Percentiles rank a stretch among this genome's conserved stretches.
These are phyloP conservation scores for Leptopilina boulardi DNA, from an alignment of 1,140 invertebrate genomes.

Conservation along the genomic window DNA sequence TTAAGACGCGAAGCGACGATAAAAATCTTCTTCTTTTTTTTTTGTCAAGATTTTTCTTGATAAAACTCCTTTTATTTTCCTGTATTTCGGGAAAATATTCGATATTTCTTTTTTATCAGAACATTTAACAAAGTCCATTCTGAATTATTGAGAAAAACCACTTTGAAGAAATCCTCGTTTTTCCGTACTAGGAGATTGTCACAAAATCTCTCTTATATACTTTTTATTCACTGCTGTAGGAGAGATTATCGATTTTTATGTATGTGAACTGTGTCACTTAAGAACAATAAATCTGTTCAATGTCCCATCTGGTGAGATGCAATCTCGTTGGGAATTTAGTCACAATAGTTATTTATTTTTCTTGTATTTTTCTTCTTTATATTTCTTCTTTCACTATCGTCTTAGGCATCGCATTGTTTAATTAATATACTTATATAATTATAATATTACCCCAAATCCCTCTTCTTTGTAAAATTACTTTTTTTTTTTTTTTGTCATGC, in stretches of 20 bases:
- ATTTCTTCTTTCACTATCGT: background rate
- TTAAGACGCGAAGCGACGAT: background rate
- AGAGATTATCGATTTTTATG: background rate
- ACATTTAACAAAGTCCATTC: background rate
- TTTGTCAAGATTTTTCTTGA: background rate
- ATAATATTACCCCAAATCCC: background rate
- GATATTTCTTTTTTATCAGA: background rate
- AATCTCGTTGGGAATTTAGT: background rate
- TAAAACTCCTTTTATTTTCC: background rate
- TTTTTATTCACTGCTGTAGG: background rate
- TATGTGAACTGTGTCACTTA: background rate
- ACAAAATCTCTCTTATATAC: background rate
- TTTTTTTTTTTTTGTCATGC: background rate
- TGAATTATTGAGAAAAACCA: background rate
- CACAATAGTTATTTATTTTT: background rate
- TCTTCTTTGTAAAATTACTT: conserved; percentile 1
- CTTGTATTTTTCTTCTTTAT: background rate
- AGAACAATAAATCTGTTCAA: background rate
- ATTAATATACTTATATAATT: background rate
- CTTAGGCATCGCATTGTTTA: background rate
- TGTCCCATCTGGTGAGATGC: background rate
- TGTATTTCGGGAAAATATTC: background rate
- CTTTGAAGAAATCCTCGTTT: background rate
- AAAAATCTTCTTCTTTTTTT: background rate
- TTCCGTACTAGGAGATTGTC: background rate